Base-by-base conservation (phyloP, 2,888 invertebrate genomes). In the Lasioglossum zephyrum region DNA sequence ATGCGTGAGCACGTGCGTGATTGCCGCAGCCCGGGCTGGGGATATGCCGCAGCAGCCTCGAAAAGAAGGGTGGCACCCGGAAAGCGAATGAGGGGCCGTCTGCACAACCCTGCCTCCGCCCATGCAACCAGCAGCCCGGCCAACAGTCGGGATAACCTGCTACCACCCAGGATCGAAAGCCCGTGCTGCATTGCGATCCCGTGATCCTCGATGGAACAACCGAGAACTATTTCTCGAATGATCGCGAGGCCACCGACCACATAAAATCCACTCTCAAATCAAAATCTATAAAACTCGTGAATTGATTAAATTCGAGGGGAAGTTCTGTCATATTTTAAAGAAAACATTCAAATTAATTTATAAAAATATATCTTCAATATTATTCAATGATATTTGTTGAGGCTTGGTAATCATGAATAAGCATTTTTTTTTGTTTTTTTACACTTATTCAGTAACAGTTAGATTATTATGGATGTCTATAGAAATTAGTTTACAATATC, bases 31-130 rank as follows among this genome's bases (percentile, higher is more conserved):
- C 83, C 84, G 80, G 87, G 80, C 87, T 77, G 86, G 90, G 88
- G 85, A 90, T 89, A 92, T 82, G 79, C 86, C 87, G 86, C 83
- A 85, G 87, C 87, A 86, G 76, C 76, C 84, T 85, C 84, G 87
- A 90, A 91, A 91, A 92, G 93, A 93, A 93, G 94, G 94, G 94
- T 93, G 93, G 93, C 91, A 92, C 92, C 92, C 90, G 92, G 91
- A 92, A 93, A 92, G 93, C 94, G 93, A 94, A 94, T 93, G 93
- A 93, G 93, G 93, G 89, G 91, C 91, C 92, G 92, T 89, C 92
- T 91, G 91, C 90, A 90, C 90, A 85, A 89, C 92, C 90, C 91
- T 93, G 93, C 93, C 94, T 92, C 94, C 94, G 94, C 94, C 94
- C 94, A 94, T 94, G 91, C 87, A 87, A 81, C 85, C 87, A 84